These are phyloP conservation scores for Pelecanus crispus DNA, from an alignment of 2,113 vertebrate species.

Conservation along the genomic window DNA sequence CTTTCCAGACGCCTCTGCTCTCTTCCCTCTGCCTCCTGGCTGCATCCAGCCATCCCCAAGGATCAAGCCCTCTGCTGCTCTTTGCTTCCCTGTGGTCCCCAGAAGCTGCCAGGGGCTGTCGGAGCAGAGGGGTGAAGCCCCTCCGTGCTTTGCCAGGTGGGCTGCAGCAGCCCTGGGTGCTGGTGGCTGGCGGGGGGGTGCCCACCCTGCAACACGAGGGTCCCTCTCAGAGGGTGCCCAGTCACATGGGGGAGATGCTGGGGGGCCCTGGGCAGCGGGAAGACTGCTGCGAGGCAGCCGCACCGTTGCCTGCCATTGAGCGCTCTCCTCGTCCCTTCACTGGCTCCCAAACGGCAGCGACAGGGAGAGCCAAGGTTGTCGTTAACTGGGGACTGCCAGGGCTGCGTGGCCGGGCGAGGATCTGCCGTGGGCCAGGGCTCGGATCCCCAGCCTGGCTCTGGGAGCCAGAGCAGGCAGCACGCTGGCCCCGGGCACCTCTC, in stretches of 20 bases:
- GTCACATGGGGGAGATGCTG: background rate
- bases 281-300: background rate
- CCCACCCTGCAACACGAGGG: background rate
- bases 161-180: background rate
- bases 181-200: background rate
- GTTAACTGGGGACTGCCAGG: rapidly evolving
- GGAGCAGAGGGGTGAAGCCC: background rate
- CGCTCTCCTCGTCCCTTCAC: rapidly evolving
- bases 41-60: background rate
- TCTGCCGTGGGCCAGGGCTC: background rate
- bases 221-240: background rate
- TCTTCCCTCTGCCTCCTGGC: background rate
- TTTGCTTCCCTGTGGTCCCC: background rate
- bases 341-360: background rate
- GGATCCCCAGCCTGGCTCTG: background rate
- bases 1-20: background rate
- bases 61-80: background rate
- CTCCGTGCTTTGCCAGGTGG: background rate
- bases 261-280: background rate
- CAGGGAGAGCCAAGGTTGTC: background rate
- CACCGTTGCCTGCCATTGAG: background rate
- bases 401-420: background rate
- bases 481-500: background rate
- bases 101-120: background rate
- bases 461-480: rapidly evolving